Base-by-base conservation (phyloP, 35 echinoderm and acorn worm genomes). In the Apostichopus californicus region DNA sequence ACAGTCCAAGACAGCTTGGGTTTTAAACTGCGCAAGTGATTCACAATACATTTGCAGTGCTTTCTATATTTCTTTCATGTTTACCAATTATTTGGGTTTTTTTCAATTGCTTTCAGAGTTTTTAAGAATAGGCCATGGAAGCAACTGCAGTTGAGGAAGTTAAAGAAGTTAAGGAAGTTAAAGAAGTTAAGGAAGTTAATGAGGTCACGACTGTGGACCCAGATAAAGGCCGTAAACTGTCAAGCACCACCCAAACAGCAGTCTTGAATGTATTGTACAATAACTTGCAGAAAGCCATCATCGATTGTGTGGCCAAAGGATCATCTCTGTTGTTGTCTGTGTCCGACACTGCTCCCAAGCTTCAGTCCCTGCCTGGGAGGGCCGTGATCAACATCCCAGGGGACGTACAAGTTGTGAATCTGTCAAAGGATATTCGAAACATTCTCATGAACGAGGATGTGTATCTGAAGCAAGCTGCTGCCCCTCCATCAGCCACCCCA, bases 211-310 rank as follows among this genome's bases (percentile, higher is more conserved):
- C 86, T 20, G 63, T 60, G 10, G 14, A 89, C 34, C 86, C 86
- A n/a, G 86, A 89, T 11, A 68, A 73, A 20, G 86, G 86, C 8
- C 60, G 86, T 9, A 89, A 89, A n/a, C 63, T 89, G 18, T 91
- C 89, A 59, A 53, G 56, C 20, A 79, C 72, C 5, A 91, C 89
- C 17, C 89, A 91, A 15, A 57, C 89, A 0, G 89, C 89, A 26
- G 89, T 91, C 4, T 79, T 91, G 73, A 91, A 91, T 79, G 89
- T 91, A 5, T 52, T 91, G 8, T 91, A 91, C 89, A 91, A 77
- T 60, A 91, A 91, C 34, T 73, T 91, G 34, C 89, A 91, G 73
- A 91, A 91, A 60, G 77, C 77, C 11, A 91, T 91, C 55, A 79
- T 91, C 1, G 89, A 91, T 18, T 79, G 89, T 54, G 77, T 91